Conservation (phyloP, 2,888 invertebrate genomes). For the Cabera pusaria region DNA sequence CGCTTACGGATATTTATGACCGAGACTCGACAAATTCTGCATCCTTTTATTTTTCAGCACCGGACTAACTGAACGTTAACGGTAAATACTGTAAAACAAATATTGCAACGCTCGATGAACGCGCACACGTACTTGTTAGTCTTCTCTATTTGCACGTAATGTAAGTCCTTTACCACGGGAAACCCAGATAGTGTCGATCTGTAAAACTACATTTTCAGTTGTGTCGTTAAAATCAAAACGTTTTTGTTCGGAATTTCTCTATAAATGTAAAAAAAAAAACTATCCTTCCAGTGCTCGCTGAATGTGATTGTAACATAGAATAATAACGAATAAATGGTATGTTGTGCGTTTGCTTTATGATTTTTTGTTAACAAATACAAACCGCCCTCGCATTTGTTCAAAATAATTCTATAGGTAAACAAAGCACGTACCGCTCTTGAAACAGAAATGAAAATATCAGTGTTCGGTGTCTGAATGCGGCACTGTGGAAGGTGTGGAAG, state of each 20-base stretch:
- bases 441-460: constrained; percentile 23
- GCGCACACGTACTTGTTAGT: constrained; percentile 20
- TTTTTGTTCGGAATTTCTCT: no score
- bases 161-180: no score
- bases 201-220: no score
- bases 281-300: no score
- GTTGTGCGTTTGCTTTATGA: no score
- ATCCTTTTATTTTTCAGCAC: constrained; percentile 69
- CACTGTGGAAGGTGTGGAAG: constrained; percentile 37
- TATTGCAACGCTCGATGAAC: constrained; percentile 38
- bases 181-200: no score
- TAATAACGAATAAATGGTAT: no score
- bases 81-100: constrained; percentile 63
- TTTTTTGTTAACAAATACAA: no score
- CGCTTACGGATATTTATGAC: constrained; percentile 73
- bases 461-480: constrained; percentile 36
- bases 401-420: background rate
- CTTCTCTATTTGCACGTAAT: constrained; percentile 28
- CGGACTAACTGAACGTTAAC: constrained; percentile 60
- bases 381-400: no score
- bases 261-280: no score
- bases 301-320: no score
- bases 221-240: no score
- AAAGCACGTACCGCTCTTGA: constrained; percentile 11
- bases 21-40: constrained; percentile 70